Evolutionary conservation across 2,888 invertebrate genomes (phyloP).

Genomic region (Thera obeliscata): DNA sequence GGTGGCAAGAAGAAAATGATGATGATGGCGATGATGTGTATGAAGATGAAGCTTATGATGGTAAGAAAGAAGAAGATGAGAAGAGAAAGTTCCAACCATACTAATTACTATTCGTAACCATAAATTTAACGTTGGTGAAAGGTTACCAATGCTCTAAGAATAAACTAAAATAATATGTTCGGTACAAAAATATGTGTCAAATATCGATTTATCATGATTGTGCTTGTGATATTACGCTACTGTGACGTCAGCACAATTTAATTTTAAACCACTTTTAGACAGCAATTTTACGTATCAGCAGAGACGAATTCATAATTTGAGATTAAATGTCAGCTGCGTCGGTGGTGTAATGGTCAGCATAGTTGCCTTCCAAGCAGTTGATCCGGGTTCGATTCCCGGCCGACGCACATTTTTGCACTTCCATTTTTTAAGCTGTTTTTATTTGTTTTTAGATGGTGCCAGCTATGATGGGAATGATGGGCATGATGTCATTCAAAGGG

Average conservation of each 20-base stretch:
- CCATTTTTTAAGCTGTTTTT: slow-evolving; percentile 1
- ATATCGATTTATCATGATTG: background rate
- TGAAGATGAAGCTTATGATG: slow-evolving; percentile 86
- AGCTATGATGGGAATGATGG: slow-evolving; percentile 85
- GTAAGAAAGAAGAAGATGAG: slow-evolving; percentile 51
- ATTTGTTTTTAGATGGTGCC: slow-evolving; percentile 69
- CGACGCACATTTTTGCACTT: slow-evolving; percentile 68
- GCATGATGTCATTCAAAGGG: slow-evolving; percentile 85
- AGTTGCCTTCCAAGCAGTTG: slow-evolving; percentile 85
- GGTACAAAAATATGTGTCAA: too few relatives aligned
- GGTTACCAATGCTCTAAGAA: too few relatives aligned
- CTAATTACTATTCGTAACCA: too few relatives aligned
- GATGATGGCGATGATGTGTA: slow-evolving; percentile 86
- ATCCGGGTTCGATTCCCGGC: slow-evolving; percentile 85
- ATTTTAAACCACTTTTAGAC: background rate
- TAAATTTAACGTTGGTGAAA: too few relatives aligned
- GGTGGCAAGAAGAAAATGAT: slow-evolving; percentile 85
- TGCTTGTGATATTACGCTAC: background rate
- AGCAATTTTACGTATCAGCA: background rate
- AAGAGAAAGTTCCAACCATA: too few relatives aligned
- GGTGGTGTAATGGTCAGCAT: slow-evolving; percentile 85
- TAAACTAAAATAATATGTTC: too few relatives aligned
- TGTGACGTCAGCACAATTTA: background rate
- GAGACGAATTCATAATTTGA: slow-evolving; percentile 4
- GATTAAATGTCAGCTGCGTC: slow-evolving; percentile 64